Base-by-base conservation (phyloP, 1,140 invertebrate species). In the Ips nitidus region DNA sequence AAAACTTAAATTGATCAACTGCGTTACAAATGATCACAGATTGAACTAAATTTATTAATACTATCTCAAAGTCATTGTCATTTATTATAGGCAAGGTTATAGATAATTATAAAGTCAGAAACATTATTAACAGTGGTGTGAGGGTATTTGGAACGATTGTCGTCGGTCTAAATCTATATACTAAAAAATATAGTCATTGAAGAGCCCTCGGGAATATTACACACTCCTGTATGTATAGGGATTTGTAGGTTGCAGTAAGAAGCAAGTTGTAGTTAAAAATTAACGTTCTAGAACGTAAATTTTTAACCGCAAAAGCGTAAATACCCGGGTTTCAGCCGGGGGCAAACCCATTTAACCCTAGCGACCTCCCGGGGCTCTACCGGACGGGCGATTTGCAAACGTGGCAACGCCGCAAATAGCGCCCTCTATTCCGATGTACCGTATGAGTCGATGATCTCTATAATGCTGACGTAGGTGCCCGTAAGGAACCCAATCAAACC, bases 401-500 rank as follows among this genome's bases (percentile, higher is more conserved):
- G 45, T 57, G 45, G 37, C 43, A 70, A 62, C 56, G 65, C 58
- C 63, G 67, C 64, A 56, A 41, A 39, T 55, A 42, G 53, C 41
- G 5, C 37, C 22, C 41, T 41, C 22, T 52, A 57, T 4, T 38
- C 41, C 41, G 5, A 22, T 22, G 22, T n/a, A 64, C 56, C 67
- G 47, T 73, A 68, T 7, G 53, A 67, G 60, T 72, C 42, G 41
- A 79, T 69, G 41, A 80, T 81, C 63, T 79, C 80, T 5, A 69
- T 71, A 57, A 80, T 66, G 71, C 77, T 75, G 62, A 76, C 78
- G 60, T 80, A 80, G 36, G 77, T 77, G n/a, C 80, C 80, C 40
- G 77, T 77, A 1, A 79, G 37, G 52, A 81, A 73, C 36, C 88
- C 88, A 2, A 75, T 64, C 43, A 88, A 59, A 1, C 89, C 89